phyloP scores from a whole-genome alignment of 2,888 invertebrate species.

The Xanthorhoe spadicearia region DNA sequence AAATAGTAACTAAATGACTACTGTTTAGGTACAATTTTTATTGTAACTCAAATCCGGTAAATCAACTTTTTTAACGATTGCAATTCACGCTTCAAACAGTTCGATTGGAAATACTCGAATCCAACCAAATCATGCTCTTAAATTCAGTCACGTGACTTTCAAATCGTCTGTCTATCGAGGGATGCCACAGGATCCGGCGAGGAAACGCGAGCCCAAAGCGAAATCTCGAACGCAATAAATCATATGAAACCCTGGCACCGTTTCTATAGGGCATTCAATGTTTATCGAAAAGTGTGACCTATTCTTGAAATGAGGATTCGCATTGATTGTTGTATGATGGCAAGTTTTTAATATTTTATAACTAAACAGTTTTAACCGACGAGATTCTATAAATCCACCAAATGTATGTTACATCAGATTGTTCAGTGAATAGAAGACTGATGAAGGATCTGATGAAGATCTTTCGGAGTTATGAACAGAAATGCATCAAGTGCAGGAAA shows the following conservation, averaged over 20 bases:
- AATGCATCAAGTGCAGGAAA: no score
- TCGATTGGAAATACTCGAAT: conserved; percentile 1
- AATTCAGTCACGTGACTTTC: conserved; percentile 34
- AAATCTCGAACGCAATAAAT: conserved; percentile 72
- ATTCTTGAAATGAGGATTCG: conserved; percentile 25
- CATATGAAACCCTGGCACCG: conserved; percentile 63
- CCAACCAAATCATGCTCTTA: conserved; percentile 32
- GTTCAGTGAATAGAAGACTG: no score
- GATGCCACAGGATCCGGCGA: conserved; percentile 62
- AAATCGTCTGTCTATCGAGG: conserved; percentile 63
- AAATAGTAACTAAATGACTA: no score
- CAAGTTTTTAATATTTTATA: neutral
- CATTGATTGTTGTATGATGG: neutral
- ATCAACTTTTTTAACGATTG: neutral
- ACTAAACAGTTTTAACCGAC: no score
- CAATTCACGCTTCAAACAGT: neutral
- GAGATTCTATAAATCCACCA: no score
- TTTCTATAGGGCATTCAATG: conserved; percentile 66
- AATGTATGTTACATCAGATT: no score
- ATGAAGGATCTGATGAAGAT: no score
- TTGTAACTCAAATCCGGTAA: no score
- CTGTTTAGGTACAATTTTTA: no score
- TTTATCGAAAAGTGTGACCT: conserved; percentile 39
- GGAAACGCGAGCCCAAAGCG: conserved; percentile 61
- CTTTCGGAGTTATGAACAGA: no score